A percentile compares a stretch with the other conserved stretches of the same genome.
Conservation (phyloP, 2,888 invertebrate genomes). For the Rhorus exstirpatorius region DNA sequence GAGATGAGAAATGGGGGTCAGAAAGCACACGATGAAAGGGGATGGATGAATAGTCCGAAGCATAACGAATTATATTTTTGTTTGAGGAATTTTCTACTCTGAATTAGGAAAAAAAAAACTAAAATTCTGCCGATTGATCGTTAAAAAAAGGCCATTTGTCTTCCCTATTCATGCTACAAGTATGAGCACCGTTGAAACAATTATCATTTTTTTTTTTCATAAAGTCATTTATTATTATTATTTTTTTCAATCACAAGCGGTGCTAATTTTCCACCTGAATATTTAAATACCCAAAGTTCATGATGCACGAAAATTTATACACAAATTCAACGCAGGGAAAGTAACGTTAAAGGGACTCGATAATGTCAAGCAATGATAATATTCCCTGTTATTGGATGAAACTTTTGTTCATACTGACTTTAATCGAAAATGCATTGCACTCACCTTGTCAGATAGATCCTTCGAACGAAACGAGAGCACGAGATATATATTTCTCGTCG, state of each 20-base stretch:
- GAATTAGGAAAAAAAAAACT: too few relatives aligned
- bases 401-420: constrained; percentile 6
- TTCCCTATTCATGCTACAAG: too few relatives aligned
- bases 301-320: neutral
- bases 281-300: neutral
- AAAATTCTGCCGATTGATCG: too few relatives aligned
- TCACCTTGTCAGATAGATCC: neutral
- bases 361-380: constrained; percentile 21
- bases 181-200: too few relatives aligned
- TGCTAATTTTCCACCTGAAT: too few relatives aligned
- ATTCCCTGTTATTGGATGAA: constrained; percentile 26
- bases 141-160: too few relatives aligned
- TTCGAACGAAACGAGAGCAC: constrained; percentile 2
- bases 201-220: too few relatives aligned
- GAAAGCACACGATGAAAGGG: neutral
- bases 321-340: neutral
- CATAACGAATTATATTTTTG: neutral
- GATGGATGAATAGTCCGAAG: neutral
- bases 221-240: too few relatives aligned
- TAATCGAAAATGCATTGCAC: constrained; percentile 18
- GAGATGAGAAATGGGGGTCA: neutral
- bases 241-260: too few relatives aligned
- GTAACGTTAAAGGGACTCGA: neutral
- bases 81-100: too few relatives aligned
- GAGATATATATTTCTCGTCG: constrained; percentile 9